Evolutionary conservation across 1,140 invertebrate species (phyloP), one percentile per base, ranked within the genome.

Genomic region (Tetraneura akinire): DNA sequence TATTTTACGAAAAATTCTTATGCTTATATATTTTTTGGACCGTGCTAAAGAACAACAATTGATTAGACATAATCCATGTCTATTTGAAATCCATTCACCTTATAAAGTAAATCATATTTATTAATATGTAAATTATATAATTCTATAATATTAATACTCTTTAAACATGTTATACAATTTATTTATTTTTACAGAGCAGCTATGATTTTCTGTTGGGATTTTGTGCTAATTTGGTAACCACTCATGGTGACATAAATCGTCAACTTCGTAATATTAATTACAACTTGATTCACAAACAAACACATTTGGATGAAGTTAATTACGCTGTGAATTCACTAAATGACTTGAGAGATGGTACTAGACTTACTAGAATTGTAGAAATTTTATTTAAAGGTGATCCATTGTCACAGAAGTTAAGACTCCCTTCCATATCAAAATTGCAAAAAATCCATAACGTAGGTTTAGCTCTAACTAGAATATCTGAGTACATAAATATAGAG

Each of bases 401-500:
- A 83, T 87, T 91, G 82, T 90, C 87, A 21, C 85, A 84, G 82
- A 90, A 89, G 64, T 86, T 96, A n/a, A 87, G 95, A 68, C 91
- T 91, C 1, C 95, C 95, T 0, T 92, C 94, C 1, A 92, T 96
- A 82, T 96, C 93, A 1, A 88, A 92, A 0, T 85, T 95, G 11
- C 94, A 96, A 85, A 95, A 95, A 84, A 88, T 96, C n/a, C 92
- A 94, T 84, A 97, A 97, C 84, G 91, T 94, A 0, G 91, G 93
- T 82, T 84, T 94, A 1, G 91, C 91, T 0, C 84, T 94, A 55
- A 87, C 86, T 23, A 85, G 86, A 0, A 81, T 89, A 8, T 82
- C 80, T 60, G 64, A 80, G 10, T 81, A 83, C 32, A 88, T 90
- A 32, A 83, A 86, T 18, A 88, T 92, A 8, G 84, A 86, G 10